phyloP scores from a whole-genome alignment of 2,113 vertebrate species.

The Vimba vimba region DNA sequence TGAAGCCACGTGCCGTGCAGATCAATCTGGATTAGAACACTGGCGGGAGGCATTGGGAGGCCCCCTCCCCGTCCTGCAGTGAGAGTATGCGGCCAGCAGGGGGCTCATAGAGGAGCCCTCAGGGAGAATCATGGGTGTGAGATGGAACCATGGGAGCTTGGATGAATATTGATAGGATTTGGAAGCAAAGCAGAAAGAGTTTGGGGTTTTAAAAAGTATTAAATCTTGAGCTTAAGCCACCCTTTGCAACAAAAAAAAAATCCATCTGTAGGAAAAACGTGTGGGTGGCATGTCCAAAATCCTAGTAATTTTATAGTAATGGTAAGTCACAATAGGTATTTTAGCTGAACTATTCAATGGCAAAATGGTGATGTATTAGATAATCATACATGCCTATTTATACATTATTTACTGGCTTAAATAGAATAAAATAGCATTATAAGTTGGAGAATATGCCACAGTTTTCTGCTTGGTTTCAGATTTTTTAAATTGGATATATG shows the following conservation, averaged over 20 bases:
- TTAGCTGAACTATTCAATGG: neutral
- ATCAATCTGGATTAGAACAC: conserved; percentile 61
- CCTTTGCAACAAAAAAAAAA: conserved; percentile 4
- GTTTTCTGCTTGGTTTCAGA: neutral
- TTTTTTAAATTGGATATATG: too few species aligned
- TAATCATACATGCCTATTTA: neutral
- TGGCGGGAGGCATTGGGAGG: conserved; percentile 11
- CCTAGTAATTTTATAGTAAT: neutral
- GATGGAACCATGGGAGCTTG: neutral
- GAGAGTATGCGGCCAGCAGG: conserved; percentile 50
- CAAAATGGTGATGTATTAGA: neutral
- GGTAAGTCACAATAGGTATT: neutral
- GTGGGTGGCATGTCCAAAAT: neutral
- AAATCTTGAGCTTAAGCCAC: conserved; percentile 17
- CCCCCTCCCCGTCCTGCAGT: conserved; percentile 1
- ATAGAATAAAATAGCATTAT: neutral
- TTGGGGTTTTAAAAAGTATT: conserved; percentile 7
- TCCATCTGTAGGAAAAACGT: neutral
- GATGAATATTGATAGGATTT: conserved; percentile 31
- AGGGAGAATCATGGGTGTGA: neutral
- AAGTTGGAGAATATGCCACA: neutral
- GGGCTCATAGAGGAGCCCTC: conserved; percentile 3
- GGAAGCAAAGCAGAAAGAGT: conserved; percentile 20
- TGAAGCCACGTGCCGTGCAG: conserved; percentile 46
- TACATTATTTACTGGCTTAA: neutral